Evolutionary conservation across 2,888 invertebrate genomes (phyloP).

Genomic region (Molorchus minor): DNA sequence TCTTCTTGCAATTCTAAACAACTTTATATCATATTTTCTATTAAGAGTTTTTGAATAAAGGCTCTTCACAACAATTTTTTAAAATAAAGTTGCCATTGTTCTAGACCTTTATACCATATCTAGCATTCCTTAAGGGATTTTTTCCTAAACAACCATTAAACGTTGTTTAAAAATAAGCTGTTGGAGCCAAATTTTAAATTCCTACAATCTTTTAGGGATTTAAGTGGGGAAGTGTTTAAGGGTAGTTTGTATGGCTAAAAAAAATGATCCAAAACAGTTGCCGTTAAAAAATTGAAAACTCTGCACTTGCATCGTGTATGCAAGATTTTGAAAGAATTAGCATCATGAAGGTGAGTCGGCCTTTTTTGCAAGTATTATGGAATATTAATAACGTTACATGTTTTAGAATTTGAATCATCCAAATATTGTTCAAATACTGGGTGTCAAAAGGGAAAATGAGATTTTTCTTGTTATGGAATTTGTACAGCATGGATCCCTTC

Average conservation of each 20-base stretch:
- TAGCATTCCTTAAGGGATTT: too few species aligned
- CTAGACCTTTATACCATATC: too few species aligned
- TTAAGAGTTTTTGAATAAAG: too few species aligned
- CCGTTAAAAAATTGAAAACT: conserved; percentile 77
- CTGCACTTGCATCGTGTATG: conserved; percentile 64
- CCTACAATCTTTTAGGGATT: conserved; percentile 75
- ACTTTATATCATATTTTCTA: too few species aligned
- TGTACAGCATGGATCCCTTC: conserved; percentile 83
- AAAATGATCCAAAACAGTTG: conserved; percentile 67
- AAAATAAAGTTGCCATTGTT: too few species aligned
- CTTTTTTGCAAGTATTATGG: too few species aligned
- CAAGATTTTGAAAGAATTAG: conserved; percentile 83
- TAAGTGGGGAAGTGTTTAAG: conserved; percentile 85
- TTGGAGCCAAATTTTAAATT: too few species aligned
- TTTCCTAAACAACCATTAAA: too few species aligned
- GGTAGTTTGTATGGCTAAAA: conserved; percentile 70
- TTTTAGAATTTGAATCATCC: conserved; percentile 80
- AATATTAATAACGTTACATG: too few species aligned
- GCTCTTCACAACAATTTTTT: too few species aligned
- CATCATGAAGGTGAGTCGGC: conserved; percentile 79
- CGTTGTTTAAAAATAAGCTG: too few species aligned
- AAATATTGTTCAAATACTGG: conserved; percentile 89
- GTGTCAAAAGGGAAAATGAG: conserved; percentile 80
- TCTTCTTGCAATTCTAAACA: too few species aligned
- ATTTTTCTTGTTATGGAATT: conserved; percentile 90